These are phyloP conservation scores for Sylvicapra grimmia DNA, from an alignment of 2,113 vertebrate species.

Conservation along the genomic window DNA sequence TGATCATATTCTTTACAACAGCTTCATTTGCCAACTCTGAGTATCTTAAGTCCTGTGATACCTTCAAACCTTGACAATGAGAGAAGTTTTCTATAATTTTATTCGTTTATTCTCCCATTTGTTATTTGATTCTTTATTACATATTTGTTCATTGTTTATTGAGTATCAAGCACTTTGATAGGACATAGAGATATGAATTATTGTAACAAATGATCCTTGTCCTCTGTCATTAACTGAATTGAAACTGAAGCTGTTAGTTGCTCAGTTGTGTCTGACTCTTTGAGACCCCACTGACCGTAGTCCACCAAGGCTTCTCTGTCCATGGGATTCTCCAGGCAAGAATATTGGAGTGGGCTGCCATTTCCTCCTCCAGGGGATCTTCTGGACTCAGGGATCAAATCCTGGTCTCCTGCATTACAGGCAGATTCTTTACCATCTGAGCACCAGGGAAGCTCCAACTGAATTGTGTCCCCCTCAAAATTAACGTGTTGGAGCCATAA, in stretches of 20 bases:
- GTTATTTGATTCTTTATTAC: not conserved
- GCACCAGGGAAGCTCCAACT: not conserved
- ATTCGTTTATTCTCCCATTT: not conserved
- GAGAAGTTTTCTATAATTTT: not conserved
- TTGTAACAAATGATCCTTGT: not conserved
- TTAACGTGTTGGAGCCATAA: not conserved
- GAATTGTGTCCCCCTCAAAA: not conserved
- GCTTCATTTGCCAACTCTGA: not conserved
- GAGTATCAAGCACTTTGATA: not conserved
- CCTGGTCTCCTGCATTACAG: not conserved
- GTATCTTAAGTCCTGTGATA: not conserved
- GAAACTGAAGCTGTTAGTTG: not conserved
- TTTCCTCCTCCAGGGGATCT: not conserved
- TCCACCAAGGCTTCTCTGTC: not conserved
- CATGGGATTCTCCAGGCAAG: not conserved
- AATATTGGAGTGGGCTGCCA: not conserved
- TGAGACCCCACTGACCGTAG: not conserved
- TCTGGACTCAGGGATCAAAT: rapidly evolving
- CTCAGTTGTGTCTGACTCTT: not conserved
- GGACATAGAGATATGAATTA: not conserved
- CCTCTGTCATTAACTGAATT: not conserved
- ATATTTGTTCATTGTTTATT: not conserved
- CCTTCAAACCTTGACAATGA: not conserved
- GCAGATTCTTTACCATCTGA: not conserved
- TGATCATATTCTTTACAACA: not conserved